Conservation (phyloP, 2,797 vertebrate genomes). For the Coregonus sp. region DNA sequence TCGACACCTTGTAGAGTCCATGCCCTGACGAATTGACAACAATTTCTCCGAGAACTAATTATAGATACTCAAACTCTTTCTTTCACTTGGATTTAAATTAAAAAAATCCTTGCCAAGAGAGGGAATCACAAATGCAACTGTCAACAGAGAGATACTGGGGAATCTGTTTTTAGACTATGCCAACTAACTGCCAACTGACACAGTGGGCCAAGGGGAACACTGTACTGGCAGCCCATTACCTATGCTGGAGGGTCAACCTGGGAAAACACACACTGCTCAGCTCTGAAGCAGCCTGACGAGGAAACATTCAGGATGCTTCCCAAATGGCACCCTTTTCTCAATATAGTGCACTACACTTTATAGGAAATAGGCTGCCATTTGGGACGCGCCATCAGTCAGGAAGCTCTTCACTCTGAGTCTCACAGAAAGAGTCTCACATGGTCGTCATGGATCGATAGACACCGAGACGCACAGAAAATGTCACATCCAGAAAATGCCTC, state of each 20-base stretch:
- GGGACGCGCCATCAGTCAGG: too few relatives aligned
- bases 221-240: conserved; percentile 3
- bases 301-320: not conserved
- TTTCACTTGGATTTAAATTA: not conserved
- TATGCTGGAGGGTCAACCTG: conserved; percentile 13
- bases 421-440: not conserved
- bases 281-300: not conserved
- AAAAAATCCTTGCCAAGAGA: not conserved
- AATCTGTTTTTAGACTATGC: not conserved
- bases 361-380: not conserved
- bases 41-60: not conserved
- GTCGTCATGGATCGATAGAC: not conserved
- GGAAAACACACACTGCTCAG: not conserved
- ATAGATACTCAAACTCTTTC: not conserved
- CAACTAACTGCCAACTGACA: not conserved
- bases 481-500: too few relatives aligned
- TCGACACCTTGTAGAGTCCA: too few relatives aligned
- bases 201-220: not conserved
- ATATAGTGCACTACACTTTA: not conserved
- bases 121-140: not conserved
- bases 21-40: not conserved
- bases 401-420: not conserved
- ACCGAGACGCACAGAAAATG: not conserved
- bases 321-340: not conserved
- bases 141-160: not conserved